phyloP scores from a whole-genome alignment of 2,113 vertebrate genomes.

The Arothron firmamentum region DNA sequence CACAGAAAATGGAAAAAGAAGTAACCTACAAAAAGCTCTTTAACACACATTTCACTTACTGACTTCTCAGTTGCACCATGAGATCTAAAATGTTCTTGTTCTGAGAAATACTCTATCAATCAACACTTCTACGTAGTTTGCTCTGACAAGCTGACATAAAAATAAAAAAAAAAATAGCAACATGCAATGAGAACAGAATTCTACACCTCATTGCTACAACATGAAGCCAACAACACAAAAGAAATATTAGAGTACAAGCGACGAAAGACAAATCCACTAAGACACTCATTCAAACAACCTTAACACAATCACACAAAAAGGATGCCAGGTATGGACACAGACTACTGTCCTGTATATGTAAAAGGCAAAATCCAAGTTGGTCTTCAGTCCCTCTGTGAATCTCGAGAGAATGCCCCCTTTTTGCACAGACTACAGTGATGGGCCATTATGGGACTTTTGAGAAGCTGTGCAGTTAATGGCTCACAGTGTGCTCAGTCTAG shows the following conservation, averaged over 20 bases:
- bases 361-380: constrained; percentile 8
- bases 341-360: constrained; percentile 21
- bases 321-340: constrained; percentile 25
- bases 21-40: not conserved
- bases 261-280: constrained; percentile 1
- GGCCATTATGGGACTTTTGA: constrained; percentile 1
- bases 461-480: constrained; percentile 11
- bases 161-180: too few species aligned
- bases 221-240: not conserved
- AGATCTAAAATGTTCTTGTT: constrained; percentile 10
- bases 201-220: not conserved
- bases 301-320: constrained; percentile 18
- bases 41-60: constrained; percentile 51
- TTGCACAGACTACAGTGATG: constrained; percentile 4
- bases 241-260: not conserved
- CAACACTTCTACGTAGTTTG: not conserved
- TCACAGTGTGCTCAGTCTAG: constrained; percentile 6
- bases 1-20: constrained; percentile 6
- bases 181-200: not conserved
- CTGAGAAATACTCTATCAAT: too few species aligned
- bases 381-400: not conserved
- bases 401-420: not conserved
- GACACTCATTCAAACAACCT: constrained; percentile 1
- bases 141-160: too few species aligned
- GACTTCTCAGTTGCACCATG: constrained; percentile 62